phyloP scores from a whole-genome alignment of 2,797 vertebrate genomes.

The Lateolabrax maculatus region DNA sequence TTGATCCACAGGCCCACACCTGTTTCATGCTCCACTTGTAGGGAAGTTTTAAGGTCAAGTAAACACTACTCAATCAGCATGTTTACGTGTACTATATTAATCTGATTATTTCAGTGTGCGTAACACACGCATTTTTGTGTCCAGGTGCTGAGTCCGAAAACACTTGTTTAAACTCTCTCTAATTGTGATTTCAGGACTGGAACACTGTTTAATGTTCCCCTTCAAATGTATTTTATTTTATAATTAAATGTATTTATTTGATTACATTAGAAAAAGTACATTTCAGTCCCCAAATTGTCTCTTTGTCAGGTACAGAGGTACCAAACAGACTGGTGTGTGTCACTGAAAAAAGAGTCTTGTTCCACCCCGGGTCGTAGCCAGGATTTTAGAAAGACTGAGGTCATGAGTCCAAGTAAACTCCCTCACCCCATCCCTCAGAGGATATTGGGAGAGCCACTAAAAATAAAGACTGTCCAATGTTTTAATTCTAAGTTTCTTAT shows the following conservation, averaged over 20 bases:
- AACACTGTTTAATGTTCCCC: not conserved
- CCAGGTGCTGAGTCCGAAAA: not conserved
- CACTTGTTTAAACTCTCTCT: not conserved
- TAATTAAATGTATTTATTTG: not conserved
- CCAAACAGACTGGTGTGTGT: too few relatives aligned
- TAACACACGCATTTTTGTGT: not conserved
- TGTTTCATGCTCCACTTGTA: not conserved
- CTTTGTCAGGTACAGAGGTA: too few relatives aligned
- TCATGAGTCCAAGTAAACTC: too few relatives aligned
- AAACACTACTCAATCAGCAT: not conserved
- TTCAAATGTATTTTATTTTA: not conserved
- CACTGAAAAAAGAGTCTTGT: too few relatives aligned
- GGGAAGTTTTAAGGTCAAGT: not conserved
- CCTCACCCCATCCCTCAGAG: too few relatives aligned
- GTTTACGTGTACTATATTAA: not conserved
- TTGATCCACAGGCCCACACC: not conserved
- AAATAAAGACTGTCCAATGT: too few relatives aligned
- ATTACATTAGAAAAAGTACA: not conserved
- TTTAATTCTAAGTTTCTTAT: too few relatives aligned
- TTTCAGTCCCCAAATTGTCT: too few relatives aligned
- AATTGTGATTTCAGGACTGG: not conserved
- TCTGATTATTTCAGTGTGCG: not conserved
- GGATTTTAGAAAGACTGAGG: too few relatives aligned
- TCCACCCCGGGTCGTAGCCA: too few relatives aligned
- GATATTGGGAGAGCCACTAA: too few relatives aligned